Percentiles rank a stretch among this genome's conserved stretches.
These are phyloP conservation scores for Apamea epomidion DNA, from an alignment of 2,888 invertebrate genomes.

Conservation along the genomic window DNA sequence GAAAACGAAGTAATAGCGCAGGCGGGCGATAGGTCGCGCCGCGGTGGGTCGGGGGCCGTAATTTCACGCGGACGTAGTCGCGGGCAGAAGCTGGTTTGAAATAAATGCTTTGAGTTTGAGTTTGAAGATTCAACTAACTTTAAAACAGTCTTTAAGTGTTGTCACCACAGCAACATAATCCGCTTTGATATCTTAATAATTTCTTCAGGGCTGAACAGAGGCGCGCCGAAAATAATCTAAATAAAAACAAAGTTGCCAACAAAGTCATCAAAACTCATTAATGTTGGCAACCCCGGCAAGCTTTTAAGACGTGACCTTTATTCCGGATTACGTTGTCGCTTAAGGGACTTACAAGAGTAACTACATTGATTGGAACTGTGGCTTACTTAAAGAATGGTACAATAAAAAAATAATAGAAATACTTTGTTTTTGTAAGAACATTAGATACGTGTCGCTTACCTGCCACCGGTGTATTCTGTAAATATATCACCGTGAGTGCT, in stretches of 20 bases:
- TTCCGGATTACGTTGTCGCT: slow-evolving; percentile 51
- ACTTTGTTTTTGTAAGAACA: neutral
- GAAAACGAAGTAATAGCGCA: neutral
- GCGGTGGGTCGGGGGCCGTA: too few species aligned
- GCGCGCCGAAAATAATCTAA: slow-evolving; percentile 47
- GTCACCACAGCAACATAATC: slow-evolving; percentile 35
- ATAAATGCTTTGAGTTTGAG: neutral
- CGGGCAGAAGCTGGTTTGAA: neutral
- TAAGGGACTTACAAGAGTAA: slow-evolving; percentile 25
- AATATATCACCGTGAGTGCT: neutral
- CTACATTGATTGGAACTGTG: slow-evolving; percentile 26
- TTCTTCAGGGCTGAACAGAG: slow-evolving; percentile 30
- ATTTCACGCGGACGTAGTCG: too few species aligned
- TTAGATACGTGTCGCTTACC: neutral
- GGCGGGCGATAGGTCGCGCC: neutral
- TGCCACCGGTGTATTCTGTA: neutral
- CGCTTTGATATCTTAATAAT: slow-evolving; percentile 53
- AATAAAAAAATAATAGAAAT: neutral
- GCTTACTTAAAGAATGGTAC: neutral
- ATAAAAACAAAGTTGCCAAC: slow-evolving; percentile 56
- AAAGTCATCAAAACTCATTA: slow-evolving; percentile 62
- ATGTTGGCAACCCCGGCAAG: slow-evolving; percentile 29
- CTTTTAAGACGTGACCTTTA: slow-evolving; percentile 57
- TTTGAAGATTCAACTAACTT: slow-evolving; percentile 20
- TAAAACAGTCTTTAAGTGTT: slow-evolving; percentile 31